Evolutionary conservation across 2,888 invertebrate genomes (phyloP).

Genomic region (Girardia tigrina): DNA sequence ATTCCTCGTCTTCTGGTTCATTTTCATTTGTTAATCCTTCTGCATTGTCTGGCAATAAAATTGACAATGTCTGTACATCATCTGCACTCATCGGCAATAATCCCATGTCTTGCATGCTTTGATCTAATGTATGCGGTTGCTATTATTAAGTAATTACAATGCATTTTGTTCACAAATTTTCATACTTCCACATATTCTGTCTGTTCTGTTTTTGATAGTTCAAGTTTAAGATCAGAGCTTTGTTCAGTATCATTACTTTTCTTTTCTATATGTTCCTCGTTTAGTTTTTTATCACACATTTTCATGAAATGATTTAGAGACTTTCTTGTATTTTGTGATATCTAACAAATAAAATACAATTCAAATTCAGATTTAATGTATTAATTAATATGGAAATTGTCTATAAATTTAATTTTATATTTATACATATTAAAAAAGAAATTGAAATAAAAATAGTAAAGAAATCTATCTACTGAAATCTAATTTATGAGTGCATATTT

Average conservation of each 20-base stretch:
- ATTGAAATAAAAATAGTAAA: no score
- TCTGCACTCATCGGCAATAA: not conserved
- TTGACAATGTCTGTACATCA: slow-evolving; percentile 6
- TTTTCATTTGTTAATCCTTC: not conserved
- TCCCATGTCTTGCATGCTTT: not conserved
- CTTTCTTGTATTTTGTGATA: not conserved
- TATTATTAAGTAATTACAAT: not conserved
- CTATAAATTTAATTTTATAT: no score
- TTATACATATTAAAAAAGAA: no score
- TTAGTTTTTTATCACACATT: not conserved
- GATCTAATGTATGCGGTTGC: not conserved
- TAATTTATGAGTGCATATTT: no score
- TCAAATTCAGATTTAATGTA: not conserved
- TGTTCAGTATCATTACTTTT: not conserved
- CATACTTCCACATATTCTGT: not conserved
- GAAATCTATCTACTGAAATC: no score
- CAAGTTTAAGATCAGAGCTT: not conserved
- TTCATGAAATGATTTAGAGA: slow-evolving; percentile 15
- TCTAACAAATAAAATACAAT: not conserved
- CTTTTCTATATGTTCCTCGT: not conserved
- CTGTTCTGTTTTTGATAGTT: not conserved
- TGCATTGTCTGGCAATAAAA: not conserved
- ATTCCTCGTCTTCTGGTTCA: slow-evolving; percentile 8
- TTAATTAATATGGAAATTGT: no score
- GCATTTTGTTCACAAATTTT: not conserved